Base-by-base conservation (phyloP, 2,797 vertebrate genomes). In the Melanitta fusca region DNA sequence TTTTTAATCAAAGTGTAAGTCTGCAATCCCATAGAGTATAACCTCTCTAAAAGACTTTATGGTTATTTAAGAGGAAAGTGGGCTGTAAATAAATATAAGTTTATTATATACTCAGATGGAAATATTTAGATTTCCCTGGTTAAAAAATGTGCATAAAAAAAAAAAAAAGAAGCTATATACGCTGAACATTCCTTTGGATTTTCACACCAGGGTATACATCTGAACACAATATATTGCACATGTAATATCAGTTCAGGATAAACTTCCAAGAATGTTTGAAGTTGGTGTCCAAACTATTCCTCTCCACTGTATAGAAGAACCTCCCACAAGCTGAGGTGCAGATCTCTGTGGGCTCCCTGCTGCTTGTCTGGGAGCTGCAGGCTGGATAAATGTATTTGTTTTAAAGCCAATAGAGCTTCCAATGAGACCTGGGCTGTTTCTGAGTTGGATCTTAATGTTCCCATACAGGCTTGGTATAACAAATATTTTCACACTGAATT, bases 51-150 rank as follows among this genome's bases (percentile, higher is more conserved):
- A 81, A 84, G 70, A 2, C 53, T 86, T 93, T 90, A 82, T 80
- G 68, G n/a, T 68, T 89, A 83, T 92, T 93, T 77, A 91, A 91
- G 51, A 89, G 60, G 36, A 88, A 85, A 14, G 22, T 8, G 19
- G 24, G 34, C 38, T 77, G 30, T 70, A 82, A 84, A 88, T 38
- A 90, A 58, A 24, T 27, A 4, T 9, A 53, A 51, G 24, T 73
- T 95, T 49, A 65, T 83, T 91, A n/a, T 27, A 66, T 13, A 66
- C 22, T 88, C 65, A 6, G 24, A 91, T 89, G 49, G 65, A 90
- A 91, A 75, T 66, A 66, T 72, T 93, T 64, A 47, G 13, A 5
- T 88, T 96, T 86, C 70, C 19, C 28, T 61, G 11, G 20, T 83
- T 75, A 95, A 92, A 92, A 71, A 49, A 49, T 25, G 2, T 61